Conservation (phyloP, 2,797 vertebrate genomes). For the Sebastes wilsoni region DNA sequence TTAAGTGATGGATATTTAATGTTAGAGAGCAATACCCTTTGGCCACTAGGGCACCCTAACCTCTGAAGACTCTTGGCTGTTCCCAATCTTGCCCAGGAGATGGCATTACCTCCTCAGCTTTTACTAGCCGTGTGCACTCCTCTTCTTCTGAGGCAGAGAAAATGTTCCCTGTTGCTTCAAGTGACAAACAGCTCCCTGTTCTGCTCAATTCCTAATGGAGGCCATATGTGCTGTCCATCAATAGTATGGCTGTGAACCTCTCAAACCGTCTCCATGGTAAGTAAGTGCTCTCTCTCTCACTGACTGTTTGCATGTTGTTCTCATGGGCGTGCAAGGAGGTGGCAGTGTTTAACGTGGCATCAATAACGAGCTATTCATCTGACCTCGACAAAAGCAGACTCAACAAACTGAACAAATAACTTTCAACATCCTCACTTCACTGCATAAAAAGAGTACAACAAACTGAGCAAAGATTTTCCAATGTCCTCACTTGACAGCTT, state of each 20-base stretch:
- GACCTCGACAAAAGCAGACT: background rate
- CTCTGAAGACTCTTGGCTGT: background rate
- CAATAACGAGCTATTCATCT: conserved; percentile 4
- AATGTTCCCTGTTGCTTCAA: background rate
- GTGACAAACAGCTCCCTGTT: conserved; percentile 25
- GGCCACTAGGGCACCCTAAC: background rate
- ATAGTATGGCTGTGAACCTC: conserved; percentile 30
- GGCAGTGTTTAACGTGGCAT: conserved; percentile 16
- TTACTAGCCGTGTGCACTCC: background rate
- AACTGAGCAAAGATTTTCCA: background rate
- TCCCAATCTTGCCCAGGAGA: conserved; percentile 62
- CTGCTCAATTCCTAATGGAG: background rate
- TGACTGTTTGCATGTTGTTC: conserved; percentile 13
- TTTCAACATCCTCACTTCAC: background rate
- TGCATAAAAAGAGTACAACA: background rate
- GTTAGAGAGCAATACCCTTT: background rate
- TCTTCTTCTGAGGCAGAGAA: conserved; percentile 3
- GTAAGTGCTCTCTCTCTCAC: conserved; percentile 26
- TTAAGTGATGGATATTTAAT: background rate
- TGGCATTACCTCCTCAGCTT: conserved; percentile 37
- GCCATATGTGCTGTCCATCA: conserved; percentile 14
- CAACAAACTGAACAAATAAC: background rate
- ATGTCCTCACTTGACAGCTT: background rate
- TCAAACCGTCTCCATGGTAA: conserved; percentile 60
- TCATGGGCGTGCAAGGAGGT: background rate